Evolutionary conservation across 2,888 invertebrate genomes (phyloP).

Genomic region (Apoda limacodes): DNA sequence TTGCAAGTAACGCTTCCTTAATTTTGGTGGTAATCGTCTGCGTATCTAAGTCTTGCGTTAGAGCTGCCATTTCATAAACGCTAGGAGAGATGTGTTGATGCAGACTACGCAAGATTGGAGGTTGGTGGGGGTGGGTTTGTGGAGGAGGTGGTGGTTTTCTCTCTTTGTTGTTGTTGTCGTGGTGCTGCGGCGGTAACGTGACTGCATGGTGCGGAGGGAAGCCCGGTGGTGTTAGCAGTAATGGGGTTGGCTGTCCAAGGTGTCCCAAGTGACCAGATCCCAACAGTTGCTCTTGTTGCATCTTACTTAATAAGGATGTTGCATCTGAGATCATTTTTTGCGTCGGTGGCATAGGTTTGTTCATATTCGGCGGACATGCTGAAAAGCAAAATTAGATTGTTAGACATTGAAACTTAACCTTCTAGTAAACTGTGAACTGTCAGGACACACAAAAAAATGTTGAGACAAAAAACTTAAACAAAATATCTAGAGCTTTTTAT

Average conservation of each 20-base stretch:
- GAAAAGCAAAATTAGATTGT: slow-evolving; percentile 38
- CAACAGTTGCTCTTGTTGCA: slow-evolving; percentile 76
- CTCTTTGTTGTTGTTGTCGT: slow-evolving; percentile 65
- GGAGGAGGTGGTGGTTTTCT: slow-evolving; percentile 68
- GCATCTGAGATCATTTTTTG: slow-evolving; percentile 83
- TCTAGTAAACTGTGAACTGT: background rate
- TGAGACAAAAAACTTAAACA: too few species aligned
- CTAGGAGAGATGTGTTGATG: slow-evolving; percentile 93
- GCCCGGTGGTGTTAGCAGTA: slow-evolving; percentile 82
- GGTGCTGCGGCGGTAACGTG: slow-evolving; percentile 74
- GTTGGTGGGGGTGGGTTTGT: slow-evolving; percentile 73
- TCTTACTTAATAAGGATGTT: slow-evolving; percentile 73
- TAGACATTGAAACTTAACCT: too few species aligned
- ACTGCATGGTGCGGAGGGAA: slow-evolving; percentile 81
- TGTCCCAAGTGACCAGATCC: slow-evolving; percentile 68
- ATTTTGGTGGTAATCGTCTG: slow-evolving; percentile 96
- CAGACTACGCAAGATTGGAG: slow-evolving; percentile 76
- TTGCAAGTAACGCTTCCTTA: slow-evolving; percentile 95
- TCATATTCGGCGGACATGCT: slow-evolving; percentile 75
- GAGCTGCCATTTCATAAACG: slow-evolving; percentile 97
- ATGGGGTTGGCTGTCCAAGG: slow-evolving; percentile 66
- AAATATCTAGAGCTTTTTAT: too few species aligned
- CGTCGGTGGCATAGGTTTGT: slow-evolving; percentile 82
- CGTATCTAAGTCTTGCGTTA: slow-evolving; percentile 96
- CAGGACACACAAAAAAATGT: background rate